phyloP scores from a whole-genome alignment of 2,113 vertebrate species.

The Scartelaos histophorus region DNA sequence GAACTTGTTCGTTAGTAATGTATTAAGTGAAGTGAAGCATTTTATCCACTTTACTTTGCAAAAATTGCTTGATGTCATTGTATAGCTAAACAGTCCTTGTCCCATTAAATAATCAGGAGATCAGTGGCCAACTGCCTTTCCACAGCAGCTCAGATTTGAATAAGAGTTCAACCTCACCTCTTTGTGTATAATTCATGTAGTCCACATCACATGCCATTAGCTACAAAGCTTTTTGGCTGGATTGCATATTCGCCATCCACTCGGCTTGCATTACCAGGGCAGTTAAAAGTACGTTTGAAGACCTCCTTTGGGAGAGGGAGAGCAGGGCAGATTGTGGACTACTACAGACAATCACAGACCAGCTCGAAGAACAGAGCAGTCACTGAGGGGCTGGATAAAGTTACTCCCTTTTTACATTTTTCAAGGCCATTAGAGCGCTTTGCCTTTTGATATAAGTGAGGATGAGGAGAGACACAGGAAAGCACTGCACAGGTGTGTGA shows the following conservation, averaged over 20 bases:
- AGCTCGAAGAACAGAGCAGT: conserved; percentile 40
- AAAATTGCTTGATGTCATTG: conserved; percentile 14
- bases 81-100: conserved; percentile 30
- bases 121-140: conserved; percentile 24
- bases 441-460: conserved; percentile 35
- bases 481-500: conserved; percentile 64
- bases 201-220: conserved; percentile 46
- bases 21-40: conserved; percentile 28
- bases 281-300: conserved; percentile 61
- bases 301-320: conserved; percentile 45
- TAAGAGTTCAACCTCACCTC: conserved; percentile 42
- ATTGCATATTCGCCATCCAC: conserved; percentile 38
- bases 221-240: conserved; percentile 31
- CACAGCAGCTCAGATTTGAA: conserved; percentile 37
- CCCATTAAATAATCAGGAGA: conserved; percentile 25
- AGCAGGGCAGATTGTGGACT: conserved; percentile 47
- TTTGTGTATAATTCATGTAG: conserved; percentile 56
- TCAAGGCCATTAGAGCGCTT: conserved; percentile 53
- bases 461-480: conserved; percentile 47
- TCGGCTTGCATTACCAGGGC: conserved; percentile 45
- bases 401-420: conserved; percentile 59
- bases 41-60: conserved; percentile 28
- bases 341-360: conserved; percentile 33
- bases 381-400: conserved; percentile 32
- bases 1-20: conserved; percentile 59